phyloP scores from a whole-genome alignment of 2,797 vertebrate species.

The Kryptolebias ocellatus region DNA sequence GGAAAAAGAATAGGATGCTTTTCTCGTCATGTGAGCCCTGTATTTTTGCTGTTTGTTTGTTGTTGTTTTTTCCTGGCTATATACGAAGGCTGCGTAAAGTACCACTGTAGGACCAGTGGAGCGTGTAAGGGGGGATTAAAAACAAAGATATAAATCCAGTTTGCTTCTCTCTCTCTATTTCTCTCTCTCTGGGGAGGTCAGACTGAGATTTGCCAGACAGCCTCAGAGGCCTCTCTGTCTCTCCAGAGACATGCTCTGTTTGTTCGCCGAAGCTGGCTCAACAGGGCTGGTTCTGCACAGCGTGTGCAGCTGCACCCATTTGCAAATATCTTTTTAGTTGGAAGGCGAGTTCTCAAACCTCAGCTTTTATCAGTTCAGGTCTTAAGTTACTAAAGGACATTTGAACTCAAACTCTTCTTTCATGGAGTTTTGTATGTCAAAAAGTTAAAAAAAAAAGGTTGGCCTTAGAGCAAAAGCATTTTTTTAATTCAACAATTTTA shows the following conservation, averaged over 20 bases:
- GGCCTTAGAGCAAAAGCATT: slow-evolving; percentile 1
- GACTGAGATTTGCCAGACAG: slow-evolving; percentile 73
- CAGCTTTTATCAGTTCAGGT: slow-evolving; percentile 6
- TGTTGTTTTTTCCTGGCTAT: slow-evolving; percentile 31
- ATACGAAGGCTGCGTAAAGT: slow-evolving; percentile 52
- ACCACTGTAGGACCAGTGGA: slow-evolving; percentile 60
- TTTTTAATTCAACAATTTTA: not conserved
- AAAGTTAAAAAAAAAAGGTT: not conserved
- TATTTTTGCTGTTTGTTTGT: slow-evolving; percentile 30
- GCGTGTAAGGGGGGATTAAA: slow-evolving; percentile 77
- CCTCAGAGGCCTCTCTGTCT: slow-evolving; percentile 72
- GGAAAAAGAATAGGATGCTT: slow-evolving; percentile 38
- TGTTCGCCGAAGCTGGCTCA: slow-evolving; percentile 53
- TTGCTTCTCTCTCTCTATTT: slow-evolving; percentile 48
- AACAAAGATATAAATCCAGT: slow-evolving; percentile 82
- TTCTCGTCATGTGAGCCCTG: slow-evolving; percentile 43
- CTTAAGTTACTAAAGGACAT: slow-evolving; percentile 14
- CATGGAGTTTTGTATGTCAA: not conserved
- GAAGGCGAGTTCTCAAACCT: slow-evolving; percentile 15
- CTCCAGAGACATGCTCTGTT: slow-evolving; percentile 70
- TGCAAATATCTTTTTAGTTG: slow-evolving; percentile 39
- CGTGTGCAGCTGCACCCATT: slow-evolving; percentile 57
- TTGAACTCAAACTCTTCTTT: slow-evolving; percentile 6
- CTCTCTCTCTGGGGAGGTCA: slow-evolving; percentile 75
- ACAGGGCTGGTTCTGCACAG: slow-evolving; percentile 42